Evolutionary conservation across 2,888 invertebrate genomes (phyloP).

Genomic region (Formica aserva): DNA sequence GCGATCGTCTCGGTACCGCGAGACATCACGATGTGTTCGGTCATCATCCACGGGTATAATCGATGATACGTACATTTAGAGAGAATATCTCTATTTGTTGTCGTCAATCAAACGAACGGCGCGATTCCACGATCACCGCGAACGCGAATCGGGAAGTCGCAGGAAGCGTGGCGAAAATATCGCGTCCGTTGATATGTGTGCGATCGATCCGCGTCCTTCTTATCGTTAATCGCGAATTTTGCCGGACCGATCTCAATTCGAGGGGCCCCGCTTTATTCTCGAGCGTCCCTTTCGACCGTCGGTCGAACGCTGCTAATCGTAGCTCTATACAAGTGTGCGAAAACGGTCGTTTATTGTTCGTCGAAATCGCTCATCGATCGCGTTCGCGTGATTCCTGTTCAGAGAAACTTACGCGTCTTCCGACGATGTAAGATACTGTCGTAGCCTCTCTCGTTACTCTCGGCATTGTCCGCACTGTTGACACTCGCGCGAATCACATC

Average conservation of each 20-base stretch:
- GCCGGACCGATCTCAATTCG: constrained; percentile 42
- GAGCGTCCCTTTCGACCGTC: background rate
- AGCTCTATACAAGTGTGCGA: constrained; percentile 21
- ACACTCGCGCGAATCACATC: constrained; percentile 62
- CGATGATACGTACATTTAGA: constrained; percentile 39
- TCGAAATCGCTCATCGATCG: background rate
- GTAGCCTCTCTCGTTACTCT: background rate
- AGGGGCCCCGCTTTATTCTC: background rate
- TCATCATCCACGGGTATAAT: constrained; percentile 31
- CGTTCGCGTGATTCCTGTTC: constrained; percentile 10
- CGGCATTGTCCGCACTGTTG: constrained; percentile 32
- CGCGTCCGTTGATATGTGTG: constrained; percentile 69
- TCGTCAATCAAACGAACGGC: constrained; percentile 40
- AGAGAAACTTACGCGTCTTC: constrained; percentile 15
- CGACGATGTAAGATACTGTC: constrained; percentile 28
- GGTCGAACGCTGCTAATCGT: background rate
- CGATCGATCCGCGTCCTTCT: constrained; percentile 26
- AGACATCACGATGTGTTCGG: constrained; percentile 37
- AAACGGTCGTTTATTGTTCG: background rate
- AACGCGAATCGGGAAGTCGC: constrained; percentile 38
- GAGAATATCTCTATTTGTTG: constrained; percentile 34
- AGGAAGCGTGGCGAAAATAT: constrained; percentile 18
- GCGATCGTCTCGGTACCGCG: constrained; percentile 45
- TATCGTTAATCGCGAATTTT: background rate
- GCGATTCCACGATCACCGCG: constrained; percentile 27